Percentiles rank a stretch among this genome's conserved stretches.
phyloP scores from a whole-genome alignment of 1,140 invertebrate species.

The Monochamus saltuarius region DNA sequence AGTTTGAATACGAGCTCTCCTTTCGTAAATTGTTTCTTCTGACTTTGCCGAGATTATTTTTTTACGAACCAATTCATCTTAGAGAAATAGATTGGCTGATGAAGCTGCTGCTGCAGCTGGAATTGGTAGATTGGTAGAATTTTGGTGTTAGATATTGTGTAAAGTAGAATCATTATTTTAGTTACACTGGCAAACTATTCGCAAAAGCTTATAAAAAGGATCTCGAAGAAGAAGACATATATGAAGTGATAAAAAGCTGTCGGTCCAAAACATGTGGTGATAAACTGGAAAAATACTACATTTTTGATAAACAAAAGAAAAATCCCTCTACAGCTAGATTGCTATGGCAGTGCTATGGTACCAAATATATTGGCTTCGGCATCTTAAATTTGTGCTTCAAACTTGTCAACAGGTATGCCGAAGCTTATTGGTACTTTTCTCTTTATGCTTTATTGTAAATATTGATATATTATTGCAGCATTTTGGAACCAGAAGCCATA shows the following conservation, averaged over 20 bases:
- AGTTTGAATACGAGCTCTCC: too few species aligned
- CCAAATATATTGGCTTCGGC: conserved; percentile 15
- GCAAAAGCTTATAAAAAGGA: conserved; percentile 34
- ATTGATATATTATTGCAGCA: background rate
- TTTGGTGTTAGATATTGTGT: too few species aligned
- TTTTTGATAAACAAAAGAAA: conserved; percentile 13
- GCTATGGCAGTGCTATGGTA: conserved; percentile 17
- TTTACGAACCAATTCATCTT: too few species aligned
- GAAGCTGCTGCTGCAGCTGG: too few species aligned
- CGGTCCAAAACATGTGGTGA: conserved; percentile 32
- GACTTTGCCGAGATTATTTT: too few species aligned
- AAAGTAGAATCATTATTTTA: too few species aligned
- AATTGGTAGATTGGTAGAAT: too few species aligned
- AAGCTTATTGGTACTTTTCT: background rate
- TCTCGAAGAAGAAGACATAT: conserved; percentile 38
- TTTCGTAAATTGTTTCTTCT: too few species aligned
- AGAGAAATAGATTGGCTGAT: too few species aligned
- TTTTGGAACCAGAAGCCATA: conserved; percentile 13
- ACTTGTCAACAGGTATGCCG: conserved; percentile 13
- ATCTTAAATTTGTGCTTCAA: conserved; percentile 13
- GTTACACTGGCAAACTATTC: conserved; percentile 32
- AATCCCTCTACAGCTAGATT: conserved; percentile 10
- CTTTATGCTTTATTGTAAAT: background rate
- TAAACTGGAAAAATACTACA: conserved; percentile 34
- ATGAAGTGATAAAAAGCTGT: conserved; percentile 34